Base-by-base conservation (phyloP, 2,888 invertebrate species). In the Hyles lineata region DNA sequence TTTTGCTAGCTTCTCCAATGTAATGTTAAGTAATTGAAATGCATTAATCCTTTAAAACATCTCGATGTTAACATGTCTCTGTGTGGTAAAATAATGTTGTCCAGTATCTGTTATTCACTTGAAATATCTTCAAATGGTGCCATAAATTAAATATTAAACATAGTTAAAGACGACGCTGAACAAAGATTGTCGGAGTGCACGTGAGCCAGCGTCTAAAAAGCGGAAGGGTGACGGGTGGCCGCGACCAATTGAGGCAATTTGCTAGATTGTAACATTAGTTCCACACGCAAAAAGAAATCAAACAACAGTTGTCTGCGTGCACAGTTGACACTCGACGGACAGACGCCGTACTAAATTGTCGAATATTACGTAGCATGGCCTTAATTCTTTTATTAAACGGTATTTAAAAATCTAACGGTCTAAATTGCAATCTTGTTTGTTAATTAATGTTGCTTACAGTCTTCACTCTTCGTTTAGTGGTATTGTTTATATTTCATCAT, bases 221-320 rank as follows among this genome's bases (percentile, higher is more conserved):
- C 85, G 86, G 87, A 88, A 87, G 88, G 86, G 85, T 86, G 86
- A 84, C 83, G 83, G 78, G 75, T 77, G 81, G 78, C 77, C 81
- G 80, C 75, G 73, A 77, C 76, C 90, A 90, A 90, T 90, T 90
- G 89, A 83, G 84, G 77, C 87, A 89, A 89, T 90, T 90, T 73
- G 73, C 70, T 73, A 73, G 70, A 73, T 73, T 73, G 70, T 70
- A 70, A 71, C 62, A 69, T 73, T 73, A 70, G 89, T 77, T 78
- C 73, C 77, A 75, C 79, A 80, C 78, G 83, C 87, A 79, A 89
- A 87, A 87, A 74, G 86, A 82, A 87, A 87, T 80, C 80, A 79
- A 80, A 77, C 67, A 77, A 74, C 61, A 23, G 72, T 63, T 70
- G 82, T 81, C 78, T 77, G 77, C 77, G 75, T 79, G 80, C 77